Base-by-base conservation (phyloP, 30 jellyfish, hydroid and myxozoan species). In the Euphysa ruthae region DNA sequence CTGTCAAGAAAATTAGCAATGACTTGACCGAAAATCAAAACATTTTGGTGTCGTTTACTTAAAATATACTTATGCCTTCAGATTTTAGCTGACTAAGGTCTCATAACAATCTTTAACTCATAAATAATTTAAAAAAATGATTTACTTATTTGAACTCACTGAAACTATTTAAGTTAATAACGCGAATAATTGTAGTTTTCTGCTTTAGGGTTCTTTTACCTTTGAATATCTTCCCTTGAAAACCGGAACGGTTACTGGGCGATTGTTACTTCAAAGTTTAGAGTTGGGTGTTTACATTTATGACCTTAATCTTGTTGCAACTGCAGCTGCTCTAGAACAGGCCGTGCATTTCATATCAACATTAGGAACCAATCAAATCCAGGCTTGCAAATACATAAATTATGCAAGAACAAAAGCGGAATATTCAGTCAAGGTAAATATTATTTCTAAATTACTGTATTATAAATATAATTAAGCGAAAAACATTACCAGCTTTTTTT, bases 211-310 rank as follows among this genome's bases (percentile, higher is more conserved):
- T 21, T 82, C 77, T 15, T 49, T 74, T 14, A 88, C 93, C 1
- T 79, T 88, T 44, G 97, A 88, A 58, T 88, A 88, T 63, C 82
- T 88, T 18, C 97, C 97, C 16, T 49, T 88, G 88, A 88, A 80
- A 55, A 43, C 80, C 42, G 94, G 97, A 0, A 27, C 82, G 1
- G 91, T 71, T 28, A 44, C 51, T 19, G 95, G 91, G n/a, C 83
- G 93, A 20, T 73, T 88, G 56, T 20, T 83, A 6, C 69, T 88
- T 35, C 97, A 88, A 70, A 88, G 97, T 54, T 49, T 92, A 43
- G 97, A 88, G 57, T 93, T 88, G 12, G 97, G 97, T 13, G 79
- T 51, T 7, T 88, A 88, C 68, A 74, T 88, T 29, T 88, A 88
- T 74, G 97, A 88, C 57, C 61, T 88, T 74, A 70, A 75, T 49